Evolutionary conservation across 2,797 vertebrate species (phyloP), one percentile per base, ranked within the genome.

Genomic region (Clarias platycephalus): DNA sequence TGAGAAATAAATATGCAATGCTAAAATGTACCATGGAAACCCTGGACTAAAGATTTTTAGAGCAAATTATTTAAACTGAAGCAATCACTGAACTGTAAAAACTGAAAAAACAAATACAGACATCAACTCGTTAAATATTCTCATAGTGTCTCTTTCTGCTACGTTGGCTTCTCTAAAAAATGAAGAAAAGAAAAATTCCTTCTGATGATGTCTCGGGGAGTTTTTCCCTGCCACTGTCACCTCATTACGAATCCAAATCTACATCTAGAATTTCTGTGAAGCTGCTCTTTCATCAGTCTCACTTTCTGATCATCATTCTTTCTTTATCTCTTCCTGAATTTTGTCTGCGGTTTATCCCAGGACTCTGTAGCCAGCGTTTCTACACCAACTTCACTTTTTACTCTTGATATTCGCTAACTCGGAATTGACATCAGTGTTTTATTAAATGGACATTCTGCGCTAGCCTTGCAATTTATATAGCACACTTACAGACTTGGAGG

Each of bases 401-500:
- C 1, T 57, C 18, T 31, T 22, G 26, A 31, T 28, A 1, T 77
- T 60, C 28, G 13, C 10, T 5, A n/a, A 34, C 28, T 77, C 31
- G 31, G 22, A 75, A 31, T 18, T 72, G 16, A 18, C 49, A 75
- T 26, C 7, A 5, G 13, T 22, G 40, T 72, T 49, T n/a, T n/a
- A 75, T 75, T 22, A 75, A 71, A 71, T 44, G 49, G 7, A 28
- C 15, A 12, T 55, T 31, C 57, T 22, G 15, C 31, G 53, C 72
- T 57, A 72, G 24, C n/a, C 13, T 40, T 40, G 37, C n/a, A 15
- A 2, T n/a, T 49, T 26, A 40, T 40, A 40, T n/a, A 53, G 55
- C 10, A 9, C 31, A 96, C 97, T 95, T 91, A 99, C 98, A n/a
- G 93, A 97, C 93, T 97, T 99, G 31, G 95, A 95, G 81, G 98